Percentiles rank a stretch among this genome's conserved stretches.
phyloP scores from a whole-genome alignment of 2,888 invertebrate genomes.

The Meghimatium bilineatum region DNA sequence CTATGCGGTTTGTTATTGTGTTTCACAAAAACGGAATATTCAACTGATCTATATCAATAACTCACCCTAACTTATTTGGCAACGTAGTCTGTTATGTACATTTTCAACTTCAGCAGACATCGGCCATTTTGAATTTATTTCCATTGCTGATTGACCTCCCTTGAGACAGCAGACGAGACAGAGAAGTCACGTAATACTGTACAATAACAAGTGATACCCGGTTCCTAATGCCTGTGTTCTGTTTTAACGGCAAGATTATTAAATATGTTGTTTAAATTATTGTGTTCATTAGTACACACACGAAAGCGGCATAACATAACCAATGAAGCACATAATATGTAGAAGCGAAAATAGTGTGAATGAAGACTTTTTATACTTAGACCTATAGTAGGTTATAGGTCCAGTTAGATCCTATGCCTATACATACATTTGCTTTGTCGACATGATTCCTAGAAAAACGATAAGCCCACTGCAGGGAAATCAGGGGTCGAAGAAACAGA shows the following conservation, averaged over 20 bases:
- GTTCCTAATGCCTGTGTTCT: background rate
- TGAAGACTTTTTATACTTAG: no score
- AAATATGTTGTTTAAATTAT: background rate
- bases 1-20: background rate
- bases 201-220: background rate
- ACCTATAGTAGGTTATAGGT: no score
- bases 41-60: background rate
- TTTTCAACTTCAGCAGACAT: conserved; percentile 4
- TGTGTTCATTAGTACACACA: background rate
- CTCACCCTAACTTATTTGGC: background rate
- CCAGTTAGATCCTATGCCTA: no score
- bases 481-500: no score
- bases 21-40: background rate
- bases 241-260: background rate
- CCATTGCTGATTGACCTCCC: conserved; percentile 44
- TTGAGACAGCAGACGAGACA: conserved; percentile 8
- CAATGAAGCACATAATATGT: background rate
- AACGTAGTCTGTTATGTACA: background rate
- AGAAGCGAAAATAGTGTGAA: background rate
- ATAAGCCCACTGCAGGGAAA: no score
- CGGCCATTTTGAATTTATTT: conserved; percentile 49
- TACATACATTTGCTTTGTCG: no score
- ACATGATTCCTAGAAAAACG: no score
- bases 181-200: background rate
- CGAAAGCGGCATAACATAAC: background rate